Conservation (phyloP, 1,140 invertebrate species). For the Drosophila kurseongensis region DNA sequence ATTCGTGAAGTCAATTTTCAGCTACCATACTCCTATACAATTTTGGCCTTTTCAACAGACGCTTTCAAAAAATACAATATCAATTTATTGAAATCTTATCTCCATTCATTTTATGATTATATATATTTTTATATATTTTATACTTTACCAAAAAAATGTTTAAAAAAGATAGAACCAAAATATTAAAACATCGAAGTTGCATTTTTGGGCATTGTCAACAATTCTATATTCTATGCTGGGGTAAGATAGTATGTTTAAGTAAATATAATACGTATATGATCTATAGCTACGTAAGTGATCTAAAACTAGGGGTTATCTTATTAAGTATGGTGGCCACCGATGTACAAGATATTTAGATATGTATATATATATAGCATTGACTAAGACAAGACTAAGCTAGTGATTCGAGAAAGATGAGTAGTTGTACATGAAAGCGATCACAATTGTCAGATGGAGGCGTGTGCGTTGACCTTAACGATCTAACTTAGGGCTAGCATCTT, state of each 20-base stretch:
- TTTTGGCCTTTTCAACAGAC: too few relatives aligned
- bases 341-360: constrained; percentile 14
- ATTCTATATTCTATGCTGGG: constrained; percentile 18
- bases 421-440: constrained; percentile 76
- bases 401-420: constrained; percentile 43
- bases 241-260: constrained; percentile 3
- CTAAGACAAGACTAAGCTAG: constrained; percentile 49
- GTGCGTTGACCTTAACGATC: constrained; percentile 30
- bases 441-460: constrained; percentile 73
- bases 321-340: constrained; percentile 48
- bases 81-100: too few relatives aligned
- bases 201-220: constrained; percentile 1
- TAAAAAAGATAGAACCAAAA: too few relatives aligned
- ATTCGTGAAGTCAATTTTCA: too few relatives aligned
- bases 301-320: constrained; percentile 18
- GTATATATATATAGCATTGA: constrained; percentile 17
- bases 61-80: too few relatives aligned
- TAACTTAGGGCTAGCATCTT: constrained; percentile 61
- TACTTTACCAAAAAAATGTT: neutral
- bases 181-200: neutral
- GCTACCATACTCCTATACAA: too few relatives aligned
- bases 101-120: too few relatives aligned
- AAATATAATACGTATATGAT: constrained; percentile 20
- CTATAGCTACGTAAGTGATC: neutral
- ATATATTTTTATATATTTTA: neutral